phyloP scores from a whole-genome alignment of 2,113 vertebrate genomes.

The Spizaetus ornatus region DNA sequence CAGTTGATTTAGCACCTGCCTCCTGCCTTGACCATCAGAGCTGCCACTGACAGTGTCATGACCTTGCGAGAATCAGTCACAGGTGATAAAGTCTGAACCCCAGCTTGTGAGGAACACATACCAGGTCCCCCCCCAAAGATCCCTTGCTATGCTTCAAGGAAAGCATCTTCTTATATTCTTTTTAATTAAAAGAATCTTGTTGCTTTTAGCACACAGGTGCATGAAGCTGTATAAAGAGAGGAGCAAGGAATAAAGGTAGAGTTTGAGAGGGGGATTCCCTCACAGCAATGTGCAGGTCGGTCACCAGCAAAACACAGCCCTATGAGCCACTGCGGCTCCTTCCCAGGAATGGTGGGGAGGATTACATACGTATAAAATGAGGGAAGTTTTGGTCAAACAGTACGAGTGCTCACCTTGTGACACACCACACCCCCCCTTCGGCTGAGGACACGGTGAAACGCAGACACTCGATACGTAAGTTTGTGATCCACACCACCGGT shows the following conservation, averaged over 20 bases:
- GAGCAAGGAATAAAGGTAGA: neutral
- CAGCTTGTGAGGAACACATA: neutral
- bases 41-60: neutral
- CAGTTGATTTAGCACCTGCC: neutral
- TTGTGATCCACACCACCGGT: neutral
- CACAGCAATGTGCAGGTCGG: accelerated
- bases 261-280: neutral
- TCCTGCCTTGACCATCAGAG: neutral
- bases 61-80: neutral
- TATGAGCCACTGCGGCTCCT: neutral
- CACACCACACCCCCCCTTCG: accelerated
- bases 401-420: neutral
- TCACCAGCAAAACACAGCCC: neutral
- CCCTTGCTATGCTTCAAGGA: neutral
- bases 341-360: accelerated
- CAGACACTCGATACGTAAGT: accelerated
- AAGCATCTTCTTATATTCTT: neutral
- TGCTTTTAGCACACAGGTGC: neutral
- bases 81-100: accelerated
- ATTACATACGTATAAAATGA: accelerated
- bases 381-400: neutral
- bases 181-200: neutral
- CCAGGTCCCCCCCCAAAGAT: neutral
- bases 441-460: neutral
- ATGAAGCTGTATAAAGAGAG: neutral